These are phyloP conservation scores for Oscheius sp. DNA, from an alignment of 2,888 invertebrate species.

Conservation along the genomic window DNA sequence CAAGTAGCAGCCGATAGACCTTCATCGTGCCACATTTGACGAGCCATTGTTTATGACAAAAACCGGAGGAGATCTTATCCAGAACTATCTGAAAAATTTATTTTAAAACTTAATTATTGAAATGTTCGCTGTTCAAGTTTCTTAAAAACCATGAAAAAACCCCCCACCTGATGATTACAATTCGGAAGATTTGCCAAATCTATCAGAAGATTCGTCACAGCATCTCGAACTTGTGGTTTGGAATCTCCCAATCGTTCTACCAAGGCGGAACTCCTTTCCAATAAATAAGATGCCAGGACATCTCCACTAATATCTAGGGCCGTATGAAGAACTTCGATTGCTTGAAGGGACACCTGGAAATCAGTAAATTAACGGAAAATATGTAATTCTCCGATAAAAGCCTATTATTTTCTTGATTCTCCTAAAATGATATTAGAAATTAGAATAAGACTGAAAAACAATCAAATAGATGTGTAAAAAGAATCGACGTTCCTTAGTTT, in stretches of 20 bases:
- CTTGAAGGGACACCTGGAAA: slow-evolving; percentile 28
- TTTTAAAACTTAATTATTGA: neutral
- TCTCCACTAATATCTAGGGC: slow-evolving; percentile 28
- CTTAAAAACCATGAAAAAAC: neutral
- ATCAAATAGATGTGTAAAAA: too few species aligned
- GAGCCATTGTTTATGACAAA: slow-evolving; percentile 26
- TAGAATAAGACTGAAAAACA: too few species aligned
- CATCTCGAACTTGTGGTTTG: slow-evolving; percentile 33
- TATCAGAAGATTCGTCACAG: slow-evolving; percentile 16
- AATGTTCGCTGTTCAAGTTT: neutral
- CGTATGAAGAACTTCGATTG: slow-evolving; percentile 23
- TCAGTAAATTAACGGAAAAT: neutral
- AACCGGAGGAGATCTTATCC: slow-evolving; percentile 27
- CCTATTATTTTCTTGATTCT: too few species aligned
- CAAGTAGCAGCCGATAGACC: slow-evolving; percentile 22
- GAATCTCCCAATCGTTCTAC: slow-evolving; percentile 31
- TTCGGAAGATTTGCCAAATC: slow-evolving; percentile 23
- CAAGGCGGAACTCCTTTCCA: slow-evolving; percentile 22
- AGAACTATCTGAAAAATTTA: slow-evolving; percentile 22
- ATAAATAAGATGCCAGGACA: slow-evolving; percentile 21
- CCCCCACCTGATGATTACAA: slow-evolving; percentile 23
- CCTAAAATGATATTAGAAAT: too few species aligned
- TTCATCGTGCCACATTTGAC: slow-evolving; percentile 18
- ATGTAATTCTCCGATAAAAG: neutral
- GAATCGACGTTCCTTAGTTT: too few species aligned